Evolutionary conservation across 1,140 invertebrate genomes (phyloP), one percentile per base, ranked within the genome.

Genomic region (Zaprionus gabonicus): DNA sequence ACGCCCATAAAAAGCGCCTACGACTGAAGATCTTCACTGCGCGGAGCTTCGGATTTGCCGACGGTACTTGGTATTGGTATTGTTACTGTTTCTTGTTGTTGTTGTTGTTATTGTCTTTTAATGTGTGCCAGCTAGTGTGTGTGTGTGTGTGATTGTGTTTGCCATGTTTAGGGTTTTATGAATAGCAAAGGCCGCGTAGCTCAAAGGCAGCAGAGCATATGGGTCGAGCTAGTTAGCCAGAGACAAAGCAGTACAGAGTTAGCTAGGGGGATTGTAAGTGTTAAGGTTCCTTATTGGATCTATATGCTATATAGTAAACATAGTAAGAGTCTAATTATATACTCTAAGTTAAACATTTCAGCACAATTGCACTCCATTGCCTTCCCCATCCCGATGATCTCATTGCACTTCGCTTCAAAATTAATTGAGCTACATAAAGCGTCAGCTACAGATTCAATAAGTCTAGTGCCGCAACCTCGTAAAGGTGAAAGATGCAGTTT

Each of bases 1-100:
- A 90, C 85, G 85, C 85, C 85, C 79, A 90, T 90, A 85, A 90
- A 88, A 85, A 81, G 71, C 71, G 71, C 63, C 78, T 70, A 34
- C 31, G 31, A 80, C 84, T 71, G 81, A 84, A 81, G 65, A 73
- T 74, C 66, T 72, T 57, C 66, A 44, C 38, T 41, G 38, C 6
- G 13, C 15, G 15, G 38, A 68, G 62, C 60, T 80, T 60, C 23
- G 71, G 71, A 87, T 79, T 79, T 51, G 78, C 81, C 84, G 78
- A 66, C 84, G 85, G 84, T 69, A 69, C 72, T 81, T 87, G 13
- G 13, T 59, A 49, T 59, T 38, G 62, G 31, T 25, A 71, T 77
- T 59, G 57, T 53, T 72, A 62, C 57, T 72, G 58, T 59, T 71
- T 63, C 44, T 23, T 27, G 27, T 34, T 34, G 57, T 23, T 27